Conservation (phyloP, 2,113 vertebrate species). For the Bufo gargarizans region DNA sequence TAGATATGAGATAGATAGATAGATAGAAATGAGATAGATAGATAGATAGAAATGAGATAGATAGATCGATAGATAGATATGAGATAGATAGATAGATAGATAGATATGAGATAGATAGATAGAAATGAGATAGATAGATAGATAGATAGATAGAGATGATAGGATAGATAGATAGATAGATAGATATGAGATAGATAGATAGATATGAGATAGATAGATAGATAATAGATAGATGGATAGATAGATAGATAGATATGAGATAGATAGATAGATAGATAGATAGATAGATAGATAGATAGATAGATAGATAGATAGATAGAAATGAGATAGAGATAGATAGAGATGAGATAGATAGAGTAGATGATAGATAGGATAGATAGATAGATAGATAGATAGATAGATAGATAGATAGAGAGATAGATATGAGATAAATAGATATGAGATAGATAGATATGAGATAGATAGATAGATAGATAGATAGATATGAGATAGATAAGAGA, state of each 20-base stretch:
- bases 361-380: not conserved
- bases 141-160: not conserved
- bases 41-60: not conserved
- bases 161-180: not conserved
- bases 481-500: not conserved
- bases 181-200: not conserved
- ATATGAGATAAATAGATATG: not conserved
- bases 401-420: not conserved
- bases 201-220: not conserved
- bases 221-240: not conserved
- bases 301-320: not conserved
- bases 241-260: not conserved
- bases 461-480: not conserved
- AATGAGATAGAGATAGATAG: not conserved
- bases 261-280: not conserved
- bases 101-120: not conserved
- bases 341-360: not conserved
- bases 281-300: not conserved
- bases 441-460: not conserved
- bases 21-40: constrained; percentile 14
- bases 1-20: constrained; percentile 4
- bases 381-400: not conserved
- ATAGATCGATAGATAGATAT: not conserved
- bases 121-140: not conserved
- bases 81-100: not conserved